Evolutionary conservation across 2,113 vertebrate genomes (phyloP).

Genomic region (Periophthalmodon schlosseri): DNA sequence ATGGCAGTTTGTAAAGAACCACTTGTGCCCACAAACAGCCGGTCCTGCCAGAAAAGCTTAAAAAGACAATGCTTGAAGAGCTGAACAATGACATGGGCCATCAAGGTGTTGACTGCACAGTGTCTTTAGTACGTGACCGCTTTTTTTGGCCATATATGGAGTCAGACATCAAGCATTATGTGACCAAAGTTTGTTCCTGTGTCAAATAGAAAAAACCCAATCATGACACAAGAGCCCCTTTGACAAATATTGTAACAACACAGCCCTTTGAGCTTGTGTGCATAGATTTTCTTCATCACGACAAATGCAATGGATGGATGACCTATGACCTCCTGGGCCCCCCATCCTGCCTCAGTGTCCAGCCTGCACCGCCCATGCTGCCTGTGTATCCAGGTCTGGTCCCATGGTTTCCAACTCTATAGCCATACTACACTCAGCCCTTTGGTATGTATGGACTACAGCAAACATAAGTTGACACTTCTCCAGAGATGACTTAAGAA

Average conservation of each 20-base stretch:
- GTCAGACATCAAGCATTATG: background rate
- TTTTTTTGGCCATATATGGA: too few species aligned
- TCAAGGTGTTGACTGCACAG: too few species aligned
- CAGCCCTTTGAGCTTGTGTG: constrained; percentile 1
- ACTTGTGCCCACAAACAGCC: background rate
- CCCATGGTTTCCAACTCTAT: background rate
- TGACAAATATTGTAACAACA: background rate
- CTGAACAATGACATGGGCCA: too few species aligned
- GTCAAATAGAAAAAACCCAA: background rate
- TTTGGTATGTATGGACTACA: background rate
- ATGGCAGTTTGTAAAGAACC: too few species aligned
- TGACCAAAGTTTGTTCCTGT: background rate
- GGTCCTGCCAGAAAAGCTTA: background rate
- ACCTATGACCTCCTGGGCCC: background rate
- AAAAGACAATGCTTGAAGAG: too few species aligned
- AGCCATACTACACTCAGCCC: background rate
- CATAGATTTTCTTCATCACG: background rate
- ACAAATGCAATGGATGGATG: too few species aligned
- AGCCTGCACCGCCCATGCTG: too few species aligned
- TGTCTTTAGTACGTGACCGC: background rate
- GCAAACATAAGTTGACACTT: background rate
- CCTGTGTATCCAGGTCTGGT: background rate
- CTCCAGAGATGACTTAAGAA: background rate
- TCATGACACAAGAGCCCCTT: constrained; percentile 1
- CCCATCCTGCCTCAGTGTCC: too few species aligned